These are phyloP conservation scores for Drosophila subobscura DNA, from an alignment of 1,140 invertebrate species.

Conservation along the genomic window DNA sequence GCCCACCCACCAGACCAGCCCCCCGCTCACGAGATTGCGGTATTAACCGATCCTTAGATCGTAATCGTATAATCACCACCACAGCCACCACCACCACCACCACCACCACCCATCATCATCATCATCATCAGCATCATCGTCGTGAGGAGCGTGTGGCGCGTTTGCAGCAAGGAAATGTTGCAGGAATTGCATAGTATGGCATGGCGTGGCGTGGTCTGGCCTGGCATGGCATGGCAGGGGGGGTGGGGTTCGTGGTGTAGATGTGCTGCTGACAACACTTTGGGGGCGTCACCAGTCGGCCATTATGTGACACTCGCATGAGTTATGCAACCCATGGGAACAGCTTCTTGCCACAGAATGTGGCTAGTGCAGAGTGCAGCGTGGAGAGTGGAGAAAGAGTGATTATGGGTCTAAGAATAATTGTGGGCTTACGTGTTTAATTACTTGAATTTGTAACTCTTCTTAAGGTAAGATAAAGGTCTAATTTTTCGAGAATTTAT, in stretches of 20 bases:
- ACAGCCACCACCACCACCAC: no score
- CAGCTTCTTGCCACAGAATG: no score
- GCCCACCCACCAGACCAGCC: slow-evolving; percentile 43
- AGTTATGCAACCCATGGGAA: slow-evolving; percentile 20
- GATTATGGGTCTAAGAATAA: background rate
- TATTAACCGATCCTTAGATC: slow-evolving; percentile 39
- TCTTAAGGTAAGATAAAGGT: no score
- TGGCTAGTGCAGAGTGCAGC: no score
- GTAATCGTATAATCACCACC: slow-evolving; percentile 29
- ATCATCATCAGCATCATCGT: slow-evolving; percentile 26
- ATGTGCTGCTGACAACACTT: slow-evolving; percentile 32
- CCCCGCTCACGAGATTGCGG: slow-evolving; percentile 48
- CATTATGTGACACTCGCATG: slow-evolving; percentile 33
- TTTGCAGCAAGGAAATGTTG: slow-evolving; percentile 27
- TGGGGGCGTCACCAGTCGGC: slow-evolving; percentile 5
- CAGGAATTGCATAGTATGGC: slow-evolving; percentile 3
- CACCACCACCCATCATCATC: slow-evolving; percentile 15
- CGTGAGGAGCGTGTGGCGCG: slow-evolving; percentile 7
- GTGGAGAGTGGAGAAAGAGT: background rate
- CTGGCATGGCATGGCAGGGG: no score
- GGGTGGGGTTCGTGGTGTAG: background rate
- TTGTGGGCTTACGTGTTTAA: no score
- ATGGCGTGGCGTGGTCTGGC: no score
- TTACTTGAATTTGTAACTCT: no score
- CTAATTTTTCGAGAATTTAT: no score